Conservation (phyloP, 2,888 invertebrate species). For the Dione vanillae region DNA sequence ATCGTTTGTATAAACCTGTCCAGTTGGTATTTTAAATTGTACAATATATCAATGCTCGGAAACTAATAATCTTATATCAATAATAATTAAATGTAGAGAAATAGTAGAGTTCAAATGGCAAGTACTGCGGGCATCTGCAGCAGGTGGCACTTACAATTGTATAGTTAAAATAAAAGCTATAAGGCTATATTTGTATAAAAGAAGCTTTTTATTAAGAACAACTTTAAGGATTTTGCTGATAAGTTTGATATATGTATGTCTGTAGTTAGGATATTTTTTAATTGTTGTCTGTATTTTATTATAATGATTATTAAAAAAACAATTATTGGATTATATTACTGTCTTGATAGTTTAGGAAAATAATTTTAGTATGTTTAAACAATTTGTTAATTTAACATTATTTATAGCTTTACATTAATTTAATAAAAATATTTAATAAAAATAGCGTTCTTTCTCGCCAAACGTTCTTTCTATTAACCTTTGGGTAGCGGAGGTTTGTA, state of each 20-base stretch:
- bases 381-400: too few relatives aligned
- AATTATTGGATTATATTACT: too few relatives aligned
- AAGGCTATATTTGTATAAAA: neutral
- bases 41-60: slow-evolving; percentile 29
- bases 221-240: slow-evolving; percentile 20
- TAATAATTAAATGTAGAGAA: slow-evolving; percentile 31
- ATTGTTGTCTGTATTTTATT: neutral
- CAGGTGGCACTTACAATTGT: slow-evolving; percentile 22
- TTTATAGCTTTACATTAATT: too few relatives aligned
- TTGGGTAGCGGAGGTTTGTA: too few relatives aligned
- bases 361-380: neutral
- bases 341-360: neutral
- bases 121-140: slow-evolving; percentile 31
- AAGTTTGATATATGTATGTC: slow-evolving; percentile 13
- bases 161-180: slow-evolving; percentile 15
- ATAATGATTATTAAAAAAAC: too few relatives aligned
- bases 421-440: too few relatives aligned
- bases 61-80: slow-evolving; percentile 34
- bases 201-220: slow-evolving; percentile 8
- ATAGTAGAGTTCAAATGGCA: slow-evolving; percentile 33
- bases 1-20: slow-evolving; percentile 7
- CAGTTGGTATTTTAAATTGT: slow-evolving; percentile 26
- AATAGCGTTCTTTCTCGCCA: too few relatives aligned
- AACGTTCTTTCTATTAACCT: too few relatives aligned
- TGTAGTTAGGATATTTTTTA: neutral